phyloP scores from a whole-genome alignment of 2,888 invertebrate species.

The Muschampia plurimacula region DNA sequence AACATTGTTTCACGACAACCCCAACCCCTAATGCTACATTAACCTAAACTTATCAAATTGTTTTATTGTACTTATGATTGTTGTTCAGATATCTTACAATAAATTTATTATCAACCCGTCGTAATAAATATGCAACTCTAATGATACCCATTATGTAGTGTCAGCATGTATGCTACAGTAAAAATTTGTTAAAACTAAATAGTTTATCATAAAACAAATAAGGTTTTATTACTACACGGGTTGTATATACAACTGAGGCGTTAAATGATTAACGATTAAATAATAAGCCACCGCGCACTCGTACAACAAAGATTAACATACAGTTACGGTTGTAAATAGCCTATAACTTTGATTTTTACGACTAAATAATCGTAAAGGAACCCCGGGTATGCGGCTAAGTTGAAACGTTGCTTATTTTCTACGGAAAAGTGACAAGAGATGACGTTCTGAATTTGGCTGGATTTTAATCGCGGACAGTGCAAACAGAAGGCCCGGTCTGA shows the following conservation, averaged over 20 bases:
- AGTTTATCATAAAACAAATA: slow-evolving; percentile 51
- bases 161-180: not conserved
- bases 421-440: slow-evolving; percentile 44
- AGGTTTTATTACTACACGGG: slow-evolving; percentile 44
- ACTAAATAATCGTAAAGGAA: slow-evolving; percentile 87
- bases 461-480: slow-evolving; percentile 80
- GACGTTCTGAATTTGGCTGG: slow-evolving; percentile 60
- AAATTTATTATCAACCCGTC: not conserved
- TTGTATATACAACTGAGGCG: slow-evolving; percentile 69
- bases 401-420: slow-evolving; percentile 53
- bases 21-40: slow-evolving; percentile 25
- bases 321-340: slow-evolving; percentile 84
- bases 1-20: slow-evolving; percentile 43
- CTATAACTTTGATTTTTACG: slow-evolving; percentile 87
- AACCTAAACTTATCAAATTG: slow-evolving; percentile 29
- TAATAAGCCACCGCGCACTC: slow-evolving; percentile 81
- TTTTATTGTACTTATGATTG: slow-evolving; percentile 19
- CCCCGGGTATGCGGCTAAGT: slow-evolving; percentile 69
- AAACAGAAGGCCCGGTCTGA: slow-evolving; percentile 79
- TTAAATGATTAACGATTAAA: slow-evolving; percentile 83
- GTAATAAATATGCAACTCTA: too few relatives aligned
- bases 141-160: too few relatives aligned
- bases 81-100: slow-evolving; percentile 14
- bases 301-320: slow-evolving; percentile 86
- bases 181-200: slow-evolving; percentile 10